Percentiles rank a stretch among this genome's conserved stretches.
These are phyloP conservation scores for Hirtodrosophila confusa DNA, from an alignment of 2,888 invertebrate genomes.

Conservation along the genomic window DNA sequence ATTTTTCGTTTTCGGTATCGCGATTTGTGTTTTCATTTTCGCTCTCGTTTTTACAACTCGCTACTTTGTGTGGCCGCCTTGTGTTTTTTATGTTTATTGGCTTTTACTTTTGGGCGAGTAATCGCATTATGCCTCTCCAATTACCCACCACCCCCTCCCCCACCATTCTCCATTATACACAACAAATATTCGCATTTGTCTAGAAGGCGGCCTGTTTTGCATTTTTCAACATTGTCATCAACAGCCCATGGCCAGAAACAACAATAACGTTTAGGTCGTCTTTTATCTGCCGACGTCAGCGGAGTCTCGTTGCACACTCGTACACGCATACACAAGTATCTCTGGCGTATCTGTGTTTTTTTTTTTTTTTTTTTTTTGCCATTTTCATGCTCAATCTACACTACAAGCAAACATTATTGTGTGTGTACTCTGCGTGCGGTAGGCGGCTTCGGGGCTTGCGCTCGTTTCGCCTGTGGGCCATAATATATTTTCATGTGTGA, in stretches of 20 bases:
- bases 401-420: slow-evolving; percentile 45
- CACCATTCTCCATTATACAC: neutral
- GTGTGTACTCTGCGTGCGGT: slow-evolving; percentile 27
- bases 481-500: slow-evolving; percentile 30
- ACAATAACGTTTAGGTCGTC: slow-evolving; percentile 34
- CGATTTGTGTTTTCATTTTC: slow-evolving; percentile 72
- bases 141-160: neutral
- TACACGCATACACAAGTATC: slow-evolving; percentile 8
- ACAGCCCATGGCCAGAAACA: slow-evolving; percentile 2
- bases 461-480: slow-evolving; percentile 46
- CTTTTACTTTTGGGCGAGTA: slow-evolving; percentile 54
- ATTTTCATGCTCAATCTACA: slow-evolving; percentile 60
- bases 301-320: slow-evolving; percentile 50
- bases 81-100: slow-evolving; percentile 32
- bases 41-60: slow-evolving; percentile 72
- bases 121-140: slow-evolving; percentile 29
- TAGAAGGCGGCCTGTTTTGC: slow-evolving; percentile 23
- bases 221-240: slow-evolving; percentile 54
- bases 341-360: neutral
- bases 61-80: slow-evolving; percentile 30
- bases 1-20: slow-evolving; percentile 39
- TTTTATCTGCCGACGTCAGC: slow-evolving; percentile 66
- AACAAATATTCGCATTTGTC: slow-evolving; percentile 14
- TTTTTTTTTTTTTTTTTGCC: slow-evolving; percentile 42
- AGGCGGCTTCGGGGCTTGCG: slow-evolving; percentile 37